phyloP scores from a whole-genome alignment of 2,797 vertebrate genomes.

The Echeneis naucrates region DNA sequence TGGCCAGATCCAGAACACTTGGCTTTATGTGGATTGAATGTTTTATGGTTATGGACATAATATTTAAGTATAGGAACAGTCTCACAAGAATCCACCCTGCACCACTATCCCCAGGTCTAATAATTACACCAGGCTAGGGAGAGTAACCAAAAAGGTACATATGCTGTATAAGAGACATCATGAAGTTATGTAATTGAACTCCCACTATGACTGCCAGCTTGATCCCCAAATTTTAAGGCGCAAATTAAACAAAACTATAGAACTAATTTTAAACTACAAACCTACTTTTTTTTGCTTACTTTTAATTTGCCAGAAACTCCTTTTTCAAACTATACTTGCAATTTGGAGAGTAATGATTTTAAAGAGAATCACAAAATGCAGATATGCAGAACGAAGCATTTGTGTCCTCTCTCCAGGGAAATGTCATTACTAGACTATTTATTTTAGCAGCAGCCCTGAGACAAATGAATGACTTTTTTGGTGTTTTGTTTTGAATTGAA shows the following conservation, averaged over 20 bases:
- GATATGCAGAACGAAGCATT: background rate
- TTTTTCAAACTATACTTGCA: background rate
- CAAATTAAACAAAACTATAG: constrained; percentile 1
- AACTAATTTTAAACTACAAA: background rate
- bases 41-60: constrained; percentile 83
- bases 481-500: too few species aligned
- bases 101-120: constrained; percentile 47
- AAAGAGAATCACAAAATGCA: background rate
- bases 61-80: constrained; percentile 80
- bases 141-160: constrained; percentile 47
- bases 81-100: constrained; percentile 63
- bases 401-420: background rate
- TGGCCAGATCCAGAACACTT: constrained; percentile 78
- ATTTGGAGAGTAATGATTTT: background rate
- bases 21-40: constrained; percentile 81
- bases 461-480: too few species aligned
- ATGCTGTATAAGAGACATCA: constrained; percentile 14
- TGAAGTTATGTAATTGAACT: constrained; percentile 46
- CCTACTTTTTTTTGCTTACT: background rate
- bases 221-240: constrained; percentile 9
- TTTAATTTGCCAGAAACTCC: background rate
- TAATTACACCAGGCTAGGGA: constrained; percentile 61
- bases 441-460: background rate
- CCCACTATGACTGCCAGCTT: constrained; percentile 7
- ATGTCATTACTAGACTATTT: background rate